Conservation (phyloP, 1,140 invertebrate species). For the Caenorhabditis briggsae region DNA sequence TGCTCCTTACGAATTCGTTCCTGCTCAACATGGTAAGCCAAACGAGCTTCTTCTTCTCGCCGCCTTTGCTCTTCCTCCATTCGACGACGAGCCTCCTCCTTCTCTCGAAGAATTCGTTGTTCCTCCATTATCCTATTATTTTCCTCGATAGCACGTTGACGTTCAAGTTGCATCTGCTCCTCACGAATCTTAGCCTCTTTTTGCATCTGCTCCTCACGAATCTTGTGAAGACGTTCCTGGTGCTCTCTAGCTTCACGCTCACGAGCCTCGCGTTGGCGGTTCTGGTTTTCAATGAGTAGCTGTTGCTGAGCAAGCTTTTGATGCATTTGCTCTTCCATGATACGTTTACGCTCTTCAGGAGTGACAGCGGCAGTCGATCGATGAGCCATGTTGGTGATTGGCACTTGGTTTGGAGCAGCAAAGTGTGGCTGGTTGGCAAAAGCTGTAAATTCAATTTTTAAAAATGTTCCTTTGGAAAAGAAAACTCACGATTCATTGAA, state of each 20-base stretch:
- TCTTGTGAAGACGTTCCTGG: too few species aligned
- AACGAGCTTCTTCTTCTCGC: neutral
- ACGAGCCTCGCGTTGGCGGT: neutral
- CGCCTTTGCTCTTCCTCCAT: neutral
- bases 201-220: neutral
- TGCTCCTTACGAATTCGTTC: neutral
- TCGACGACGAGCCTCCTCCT: neutral
- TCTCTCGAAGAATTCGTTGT: neutral
- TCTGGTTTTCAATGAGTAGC: neutral
- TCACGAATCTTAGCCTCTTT: neutral
- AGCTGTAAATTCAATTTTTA: neutral
- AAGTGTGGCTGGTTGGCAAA: neutral
- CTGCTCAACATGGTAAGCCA: neutral
- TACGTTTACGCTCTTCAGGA: neutral
- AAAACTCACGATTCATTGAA: neutral
- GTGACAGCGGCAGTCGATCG: neutral
- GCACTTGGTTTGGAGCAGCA: neutral
- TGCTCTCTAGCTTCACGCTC: neutral
- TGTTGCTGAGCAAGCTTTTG: neutral
- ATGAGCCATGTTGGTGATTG: neutral
- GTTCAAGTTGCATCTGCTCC: neutral
- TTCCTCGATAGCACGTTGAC: neutral
- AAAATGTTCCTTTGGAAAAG: neutral
- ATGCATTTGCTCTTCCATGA: slow-evolving; percentile 6
- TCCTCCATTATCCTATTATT: neutral